Base-by-base conservation (phyloP, 37 sponge, comb jelly and placozoan genomes). In the Eunapius fragilis region DNA sequence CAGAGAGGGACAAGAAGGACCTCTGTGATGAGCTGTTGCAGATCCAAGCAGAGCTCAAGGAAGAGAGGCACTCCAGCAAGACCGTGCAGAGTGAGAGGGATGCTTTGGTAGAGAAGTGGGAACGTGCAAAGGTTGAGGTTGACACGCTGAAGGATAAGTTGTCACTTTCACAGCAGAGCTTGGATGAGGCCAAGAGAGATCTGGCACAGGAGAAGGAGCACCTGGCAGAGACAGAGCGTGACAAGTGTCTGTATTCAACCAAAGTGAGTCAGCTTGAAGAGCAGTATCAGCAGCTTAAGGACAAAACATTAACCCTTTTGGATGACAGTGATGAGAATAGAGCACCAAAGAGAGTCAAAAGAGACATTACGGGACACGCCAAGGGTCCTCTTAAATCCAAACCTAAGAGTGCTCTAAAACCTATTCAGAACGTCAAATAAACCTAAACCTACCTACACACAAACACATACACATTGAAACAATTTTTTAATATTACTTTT, bases 221-320 rank as follows among this genome's bases (percentile, higher is more conserved):
- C 26, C 73, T 33, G 34, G 24, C 73, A 31, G 48, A 90, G 38
- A 26, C 88, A 79, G 31, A 88, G 25, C 31, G 37, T 25, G 37
- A 88, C 67, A 30, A 72, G 38, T 35, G 70, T 38, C 71, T 47
- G 32, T 36, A 85, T 58, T 45, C 77, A 80, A 80, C 84, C 30
- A 67, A 68, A 12, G 41, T 84, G 37, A 31, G 25, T 79, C 26
- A 81, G 79, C 0, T 80, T n/a, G 47, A 78, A 72, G 22, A 91
- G 41, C 92, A 88, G 68, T 77, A 76, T 74, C 75, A 80, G 23
- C 67, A 31, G 14, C 72, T 87, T 30, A 79, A 36, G 36, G 87
- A 87, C 35, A 48, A 76, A 23, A 73, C 80, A 24, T 68, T 87
- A 58, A 67, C 68, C 0, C 26, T 87, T 14, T 38, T 87, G 74